Base-by-base conservation (phyloP, 2,113 vertebrate species). In the Labeo rohita region DNA sequence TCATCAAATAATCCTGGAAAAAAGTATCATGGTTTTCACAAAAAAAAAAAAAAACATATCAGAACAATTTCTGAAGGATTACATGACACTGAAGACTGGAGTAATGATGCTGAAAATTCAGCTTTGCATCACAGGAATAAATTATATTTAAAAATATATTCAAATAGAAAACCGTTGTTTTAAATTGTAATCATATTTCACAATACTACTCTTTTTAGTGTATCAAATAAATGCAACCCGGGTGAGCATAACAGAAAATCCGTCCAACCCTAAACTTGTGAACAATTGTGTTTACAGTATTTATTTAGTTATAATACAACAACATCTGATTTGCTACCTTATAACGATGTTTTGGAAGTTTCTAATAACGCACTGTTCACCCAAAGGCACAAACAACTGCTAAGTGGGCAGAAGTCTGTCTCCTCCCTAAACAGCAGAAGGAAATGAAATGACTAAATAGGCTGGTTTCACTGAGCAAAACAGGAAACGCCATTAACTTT, bases 401-500 rank as follows among this genome's bases (percentile, higher is more conserved):
- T 49, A n/a, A 65, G 34, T 28, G 36, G 47, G n/a, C 73, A 56
- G 61, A 65, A 84, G 45, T 70, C 12, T 18, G 18, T 63, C 54
- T 80, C 76, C 49, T 77, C 50, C n/a, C 45, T 59, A n/a, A 47
- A 65, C 39, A 66, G 47, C 45, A 77, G 59, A 66, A 76, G 84
- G 84, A 77, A 85, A 76, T 54, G 28, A 85, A 65, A 66, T 85
- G 28, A 52, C 59, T 10, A 85, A 34, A 76, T 23, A 50, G 12
- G 56, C 59, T 66, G 4, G 56, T 77, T 85, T 52, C 45, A 23
- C 59, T 50, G 47, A 66, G 45, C 73, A 65, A 77, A 66, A 85
- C 84, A 77, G 84, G 84, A 85, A 85, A 77, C 34, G 2, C 34
- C 73, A 76, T 36, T 52, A 54, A 50, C 47, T 52, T n/a, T 75